Base-by-base conservation (phyloP, 2,797 vertebrate species). In the Oreochromis mossambicus region DNA sequence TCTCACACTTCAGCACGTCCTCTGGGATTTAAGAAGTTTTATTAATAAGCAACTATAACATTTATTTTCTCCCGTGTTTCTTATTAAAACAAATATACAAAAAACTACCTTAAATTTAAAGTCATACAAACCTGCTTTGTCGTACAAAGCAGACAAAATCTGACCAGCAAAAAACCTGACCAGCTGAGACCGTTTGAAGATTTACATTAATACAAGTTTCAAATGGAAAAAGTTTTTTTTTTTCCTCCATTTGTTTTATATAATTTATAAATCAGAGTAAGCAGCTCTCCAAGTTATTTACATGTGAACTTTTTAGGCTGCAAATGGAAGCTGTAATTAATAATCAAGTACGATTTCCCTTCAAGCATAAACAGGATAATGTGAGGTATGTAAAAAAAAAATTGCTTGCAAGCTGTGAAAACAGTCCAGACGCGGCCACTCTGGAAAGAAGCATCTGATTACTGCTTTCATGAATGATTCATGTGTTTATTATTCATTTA, bases 201-300 rank as follows among this genome's bases (percentile, higher is more conserved):
- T 70, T 73, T 29, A 26, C 24, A 70, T 14, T 26, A 24, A 46
- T 46, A 17, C 24, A 70, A 46, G 21, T 46, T 61, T 61, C 17
- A 61, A 34, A 34, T 61, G 15, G 29, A 61, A 61, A 61, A 61
- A 61, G 56, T 5, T 61, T 19, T 19, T 58, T 58, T 19, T 0
- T 0, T 0, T 0, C 13, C 41, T 11, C 21, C 41, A 26, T 48
- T 73, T 73, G 24, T 2, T 73, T 48, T 19, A 48, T 48, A 48
- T 19, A 73, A 48, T 48, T 48, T 48, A 48, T 17, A 48, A 10
- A 73, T 48, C 43, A 19, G 15, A 48, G 41, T 17, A 73, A 29
- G 41, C 21, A 46, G 24, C 15, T 48, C 43, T 73, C 68, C 26
- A 32, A 73, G 24, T 48, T 29, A 73, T 48, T 26, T 19, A 46